Conservation (phyloP, 92 coral and sea anemone genomes). For the Ricordea florida region DNA sequence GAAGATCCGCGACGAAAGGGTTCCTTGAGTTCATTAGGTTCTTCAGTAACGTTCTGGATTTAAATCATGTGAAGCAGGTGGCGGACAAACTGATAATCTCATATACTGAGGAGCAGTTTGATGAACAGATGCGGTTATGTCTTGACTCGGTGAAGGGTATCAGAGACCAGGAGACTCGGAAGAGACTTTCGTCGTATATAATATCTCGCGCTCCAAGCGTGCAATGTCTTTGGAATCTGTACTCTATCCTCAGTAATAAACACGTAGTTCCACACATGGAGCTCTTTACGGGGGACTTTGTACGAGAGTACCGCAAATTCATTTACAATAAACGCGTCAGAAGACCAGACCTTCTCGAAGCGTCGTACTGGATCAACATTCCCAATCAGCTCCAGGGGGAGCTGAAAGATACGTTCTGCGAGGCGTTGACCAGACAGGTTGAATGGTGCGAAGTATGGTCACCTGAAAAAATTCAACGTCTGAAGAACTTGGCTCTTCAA, state of each 20-base stretch:
- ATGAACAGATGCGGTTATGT: background rate
- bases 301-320: background rate
- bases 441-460: background rate
- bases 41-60: conserved; percentile 3
- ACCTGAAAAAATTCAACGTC: background rate
- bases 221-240: conserved; percentile 44
- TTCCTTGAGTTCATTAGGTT: background rate
- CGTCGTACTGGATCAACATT: conserved; percentile 41
- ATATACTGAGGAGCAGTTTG: background rate
- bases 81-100: background rate
- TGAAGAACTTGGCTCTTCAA: conserved; percentile 34
- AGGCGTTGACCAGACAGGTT: conserved; percentile 22
- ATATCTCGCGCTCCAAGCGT: conserved; percentile 9
- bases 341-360: conserved; percentile 44
- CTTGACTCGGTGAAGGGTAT: background rate
- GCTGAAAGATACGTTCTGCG: conserved; percentile 45
- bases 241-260: background rate
- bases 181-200: background rate
- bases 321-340: background rate
- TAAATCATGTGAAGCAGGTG: background rate
- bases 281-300: conserved; percentile 1
- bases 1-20: conserved; percentile 12
- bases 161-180: background rate
- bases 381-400: conserved; percentile 40
- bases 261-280: background rate